Evolutionary conservation across 2,797 vertebrate species (phyloP).

Genomic region (Sciurus vulgaris): DNA sequence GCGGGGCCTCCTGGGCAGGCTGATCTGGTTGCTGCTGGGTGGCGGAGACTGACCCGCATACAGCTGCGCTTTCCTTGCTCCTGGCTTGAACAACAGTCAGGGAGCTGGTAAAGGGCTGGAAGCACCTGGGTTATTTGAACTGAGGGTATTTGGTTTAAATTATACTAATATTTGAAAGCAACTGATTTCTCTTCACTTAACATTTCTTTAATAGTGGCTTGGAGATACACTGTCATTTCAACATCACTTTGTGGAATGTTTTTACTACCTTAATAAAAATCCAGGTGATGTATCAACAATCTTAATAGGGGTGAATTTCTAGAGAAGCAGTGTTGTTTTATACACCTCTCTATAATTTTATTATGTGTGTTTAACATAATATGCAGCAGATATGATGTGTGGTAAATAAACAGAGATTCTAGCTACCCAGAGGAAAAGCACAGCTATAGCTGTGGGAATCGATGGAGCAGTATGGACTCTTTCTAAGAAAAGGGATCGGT

Average conservation of each 20-base stretch:
- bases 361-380: not conserved
- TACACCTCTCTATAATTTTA: not conserved
- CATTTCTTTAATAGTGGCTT: not conserved
- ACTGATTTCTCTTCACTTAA: not conserved
- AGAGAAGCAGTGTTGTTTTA: not conserved
- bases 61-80: not conserved
- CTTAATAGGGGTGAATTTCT: not conserved
- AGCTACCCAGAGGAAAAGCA: not conserved
- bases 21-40: not conserved
- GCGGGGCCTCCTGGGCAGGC: accelerated
- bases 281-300: not conserved
- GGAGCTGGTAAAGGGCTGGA: not conserved
- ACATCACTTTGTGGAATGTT: not conserved
- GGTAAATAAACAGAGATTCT: not conserved
- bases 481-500: not conserved
- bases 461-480: not conserved
- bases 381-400: not conserved
- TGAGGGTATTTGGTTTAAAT: not conserved
- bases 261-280: constrained; percentile 43
- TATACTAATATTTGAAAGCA: not conserved
- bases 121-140: not conserved
- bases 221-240: not conserved
- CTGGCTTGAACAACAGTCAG: not conserved
- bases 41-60: not conserved
- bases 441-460: not conserved